Conservation (phyloP, 1,140 invertebrate genomes). For the Hyles euphorbiae region DNA sequence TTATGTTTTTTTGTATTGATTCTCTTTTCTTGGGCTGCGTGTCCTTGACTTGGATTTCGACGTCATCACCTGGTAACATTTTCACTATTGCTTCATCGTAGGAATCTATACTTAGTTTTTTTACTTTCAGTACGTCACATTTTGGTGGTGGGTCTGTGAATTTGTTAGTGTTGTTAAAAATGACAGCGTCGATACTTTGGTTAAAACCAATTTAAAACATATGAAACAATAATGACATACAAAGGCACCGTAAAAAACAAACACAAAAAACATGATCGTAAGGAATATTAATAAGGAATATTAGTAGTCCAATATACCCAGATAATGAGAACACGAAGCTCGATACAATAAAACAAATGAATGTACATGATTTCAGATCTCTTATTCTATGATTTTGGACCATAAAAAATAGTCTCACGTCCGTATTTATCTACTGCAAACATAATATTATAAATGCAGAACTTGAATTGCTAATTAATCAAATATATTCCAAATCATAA, state of each 20-base stretch:
- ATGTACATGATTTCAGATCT: no score
- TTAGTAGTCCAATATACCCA: not conserved
- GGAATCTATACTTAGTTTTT: slow-evolving; percentile 30
- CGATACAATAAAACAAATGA: not conserved
- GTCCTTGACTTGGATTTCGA: slow-evolving; percentile 32
- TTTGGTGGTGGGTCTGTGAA: slow-evolving; percentile 37
- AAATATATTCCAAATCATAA: no score
- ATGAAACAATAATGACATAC: not conserved
- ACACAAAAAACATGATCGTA: not conserved
- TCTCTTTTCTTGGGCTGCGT: slow-evolving; percentile 34
- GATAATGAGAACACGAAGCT: not conserved
- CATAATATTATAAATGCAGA: no score
- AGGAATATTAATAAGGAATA: not conserved
- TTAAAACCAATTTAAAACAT: not conserved
- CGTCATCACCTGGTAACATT: slow-evolving; percentile 56
- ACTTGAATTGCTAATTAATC: no score
- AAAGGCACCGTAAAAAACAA: no score
- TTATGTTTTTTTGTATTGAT: slow-evolving; percentile 58
- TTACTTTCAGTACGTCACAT: slow-evolving; percentile 35
- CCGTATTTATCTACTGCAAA: no score
- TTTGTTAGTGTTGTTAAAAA: slow-evolving; percentile 5
- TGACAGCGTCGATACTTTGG: not conserved
- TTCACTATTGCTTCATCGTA: slow-evolving; percentile 49
- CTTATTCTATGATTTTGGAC: no score
- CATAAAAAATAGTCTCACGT: no score